These are phyloP conservation scores for Trichosurus vulpecula DNA, from an alignment of 2,797 vertebrate species.

Conservation along the genomic window DNA sequence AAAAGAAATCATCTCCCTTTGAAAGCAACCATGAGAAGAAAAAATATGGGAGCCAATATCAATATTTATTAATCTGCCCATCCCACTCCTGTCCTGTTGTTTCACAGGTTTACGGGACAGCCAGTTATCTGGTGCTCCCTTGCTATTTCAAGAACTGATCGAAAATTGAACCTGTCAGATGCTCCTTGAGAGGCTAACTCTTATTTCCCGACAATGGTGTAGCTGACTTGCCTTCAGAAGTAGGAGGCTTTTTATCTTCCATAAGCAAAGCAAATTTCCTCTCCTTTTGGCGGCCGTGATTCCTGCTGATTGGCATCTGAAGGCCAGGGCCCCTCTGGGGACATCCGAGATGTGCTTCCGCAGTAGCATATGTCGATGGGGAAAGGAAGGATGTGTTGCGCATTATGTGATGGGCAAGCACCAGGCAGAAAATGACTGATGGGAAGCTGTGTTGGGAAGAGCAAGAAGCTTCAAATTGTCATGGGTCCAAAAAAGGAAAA, in stretches of 20 bases:
- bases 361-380: slow-evolving; percentile 65
- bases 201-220: slow-evolving; percentile 24
- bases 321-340: slow-evolving; percentile 73
- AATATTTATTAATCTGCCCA: slow-evolving; percentile 60
- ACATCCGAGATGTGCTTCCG: slow-evolving; percentile 65
- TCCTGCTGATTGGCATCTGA: slow-evolving; percentile 61
- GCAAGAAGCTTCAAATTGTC: neutral
- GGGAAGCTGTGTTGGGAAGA: neutral
- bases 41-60: slow-evolving; percentile 47
- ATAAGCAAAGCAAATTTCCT: slow-evolving; percentile 8
- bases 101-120: slow-evolving; percentile 49
- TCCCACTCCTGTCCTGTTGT: slow-evolving; percentile 7
- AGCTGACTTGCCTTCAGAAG: slow-evolving; percentile 52
- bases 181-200: slow-evolving; percentile 34
- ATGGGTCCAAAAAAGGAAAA: neutral
- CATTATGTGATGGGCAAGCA: slow-evolving; percentile 50
- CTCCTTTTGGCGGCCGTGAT: slow-evolving; percentile 30
- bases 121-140: slow-evolving; percentile 22
- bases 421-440: slow-evolving; percentile 61
- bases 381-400: slow-evolving; percentile 50
- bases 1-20: neutral
- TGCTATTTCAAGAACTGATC: slow-evolving; percentile 26
- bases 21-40: neutral
- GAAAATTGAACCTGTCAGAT: slow-evolving; percentile 45
- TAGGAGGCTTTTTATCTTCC: slow-evolving; percentile 41